phyloP scores from a whole-genome alignment of 1,140 invertebrate species.

The Procambarus virginalis region DNA sequence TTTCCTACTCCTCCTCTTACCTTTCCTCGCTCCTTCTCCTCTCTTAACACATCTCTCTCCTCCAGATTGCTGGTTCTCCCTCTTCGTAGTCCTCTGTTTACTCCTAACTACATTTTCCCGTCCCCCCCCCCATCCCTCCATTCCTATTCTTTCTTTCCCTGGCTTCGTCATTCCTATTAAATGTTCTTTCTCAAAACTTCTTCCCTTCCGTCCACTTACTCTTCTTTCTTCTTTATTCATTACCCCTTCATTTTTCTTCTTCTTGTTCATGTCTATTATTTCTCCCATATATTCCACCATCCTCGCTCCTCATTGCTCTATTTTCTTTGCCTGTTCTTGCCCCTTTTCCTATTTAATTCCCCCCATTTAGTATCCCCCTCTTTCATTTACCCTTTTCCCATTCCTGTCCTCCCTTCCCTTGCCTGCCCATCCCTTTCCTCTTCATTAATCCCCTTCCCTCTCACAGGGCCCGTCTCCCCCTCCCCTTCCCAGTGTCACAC shows the following conservation, averaged over 20 bases:
- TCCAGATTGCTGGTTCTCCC: background rate
- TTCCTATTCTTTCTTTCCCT: no score
- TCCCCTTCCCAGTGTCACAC: background rate
- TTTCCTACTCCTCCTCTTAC: background rate
- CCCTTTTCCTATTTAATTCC: background rate
- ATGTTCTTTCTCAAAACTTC: no score
- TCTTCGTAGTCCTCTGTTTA: background rate
- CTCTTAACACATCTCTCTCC: background rate
- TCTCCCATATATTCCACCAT: no score
- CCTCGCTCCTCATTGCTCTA: no score
- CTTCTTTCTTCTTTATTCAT: no score
- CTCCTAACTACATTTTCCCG: no score
- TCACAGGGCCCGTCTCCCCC: background rate
- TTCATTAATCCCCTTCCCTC: background rate
- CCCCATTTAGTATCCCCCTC: background rate
- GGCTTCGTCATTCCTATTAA: no score
- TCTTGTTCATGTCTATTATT: no score
- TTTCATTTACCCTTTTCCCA: background rate
- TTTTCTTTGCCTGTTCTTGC: background rate
- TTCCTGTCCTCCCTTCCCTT: background rate
- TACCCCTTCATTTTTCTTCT: no score
- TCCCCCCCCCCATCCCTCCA: no score
- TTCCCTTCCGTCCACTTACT: no score
- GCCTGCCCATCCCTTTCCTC: background rate
- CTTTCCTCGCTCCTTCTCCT: background rate